A percentile compares a stretch with the other conserved stretches of the same genome.
Conservation (phyloP, 2,113 vertebrate genomes). For the Phalacrocorax brasilianus region DNA sequence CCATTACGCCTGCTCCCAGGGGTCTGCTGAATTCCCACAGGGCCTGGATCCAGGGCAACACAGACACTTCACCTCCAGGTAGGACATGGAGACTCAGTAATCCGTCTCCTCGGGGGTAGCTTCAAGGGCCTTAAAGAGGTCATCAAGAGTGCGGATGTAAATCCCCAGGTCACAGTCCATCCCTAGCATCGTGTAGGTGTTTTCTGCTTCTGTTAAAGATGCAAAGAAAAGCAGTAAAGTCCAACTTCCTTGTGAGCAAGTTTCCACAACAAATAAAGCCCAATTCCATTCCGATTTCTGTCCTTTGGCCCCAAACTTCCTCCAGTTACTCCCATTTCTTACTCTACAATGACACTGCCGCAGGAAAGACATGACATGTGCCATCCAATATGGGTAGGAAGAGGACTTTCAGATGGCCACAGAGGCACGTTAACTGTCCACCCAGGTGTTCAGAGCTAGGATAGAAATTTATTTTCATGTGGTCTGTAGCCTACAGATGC, state of each 20-base stretch:
- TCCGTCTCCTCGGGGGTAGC: neutral
- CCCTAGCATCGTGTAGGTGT: constrained; percentile 75
- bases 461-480: neutral
- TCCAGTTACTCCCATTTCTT: neutral
- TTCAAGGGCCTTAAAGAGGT: constrained; percentile 73
- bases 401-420: neutral
- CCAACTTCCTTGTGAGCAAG: fast-evolving
- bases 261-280: neutral
- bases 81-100: constrained; percentile 71
- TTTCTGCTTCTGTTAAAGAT: constrained; percentile 56
- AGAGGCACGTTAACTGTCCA: neutral
- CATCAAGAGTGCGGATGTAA: constrained; percentile 64
- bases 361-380: neutral
- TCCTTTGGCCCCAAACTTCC: neutral
- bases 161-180: constrained; percentile 66
- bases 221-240: neutral
- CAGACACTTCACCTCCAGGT: constrained; percentile 70
- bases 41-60: neutral
- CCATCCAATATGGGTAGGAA: neutral
- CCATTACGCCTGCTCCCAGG: neutral
- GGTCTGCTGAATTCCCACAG: neutral
- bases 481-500: neutral
- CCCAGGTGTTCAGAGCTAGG: neutral
- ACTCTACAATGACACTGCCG: neutral
- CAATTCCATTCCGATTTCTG: neutral